phyloP scores from a whole-genome alignment of 1,140 invertebrate species.

The Trypoxylus dichotomus region DNA sequence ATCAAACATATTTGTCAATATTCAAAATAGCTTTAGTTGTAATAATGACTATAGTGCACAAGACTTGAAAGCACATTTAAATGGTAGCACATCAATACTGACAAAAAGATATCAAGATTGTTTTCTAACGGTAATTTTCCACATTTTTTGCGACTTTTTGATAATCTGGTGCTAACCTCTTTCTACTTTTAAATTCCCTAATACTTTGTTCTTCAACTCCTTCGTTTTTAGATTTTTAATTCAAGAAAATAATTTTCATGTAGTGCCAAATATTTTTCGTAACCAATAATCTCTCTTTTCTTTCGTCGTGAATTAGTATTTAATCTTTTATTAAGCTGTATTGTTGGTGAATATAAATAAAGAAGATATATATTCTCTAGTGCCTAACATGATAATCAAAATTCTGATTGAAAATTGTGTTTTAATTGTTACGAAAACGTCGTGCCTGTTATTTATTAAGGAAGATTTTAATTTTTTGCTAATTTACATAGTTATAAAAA shows the following conservation, averaged over 20 bases:
- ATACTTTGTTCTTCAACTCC: background rate
- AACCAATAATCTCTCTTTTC: background rate
- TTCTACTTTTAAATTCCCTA: background rate
- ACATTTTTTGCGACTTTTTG: too few relatives aligned
- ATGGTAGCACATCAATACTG: too few relatives aligned
- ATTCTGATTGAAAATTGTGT: background rate
- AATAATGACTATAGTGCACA: too few relatives aligned
- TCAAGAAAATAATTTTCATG: background rate
- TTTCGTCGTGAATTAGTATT: background rate
- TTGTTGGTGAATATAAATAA: background rate
- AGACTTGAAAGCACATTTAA: too few relatives aligned
- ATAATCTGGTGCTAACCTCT: background rate
- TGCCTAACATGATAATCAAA: conserved; percentile 13
- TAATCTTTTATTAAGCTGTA: background rate
- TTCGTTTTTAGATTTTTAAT: background rate
- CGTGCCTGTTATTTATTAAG: conserved; percentile 13
- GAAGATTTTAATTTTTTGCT: background rate
- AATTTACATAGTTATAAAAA: conserved; percentile 6
- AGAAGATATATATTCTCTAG: background rate
- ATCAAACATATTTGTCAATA: too few relatives aligned
- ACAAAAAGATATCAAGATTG: too few relatives aligned
- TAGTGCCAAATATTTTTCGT: conserved; percentile 10
- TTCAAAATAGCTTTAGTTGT: too few relatives aligned
- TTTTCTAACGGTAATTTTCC: too few relatives aligned
- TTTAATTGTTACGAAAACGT: background rate